Base-by-base conservation (phyloP, 2,888 invertebrate genomes). In the Myopa testacea region DNA sequence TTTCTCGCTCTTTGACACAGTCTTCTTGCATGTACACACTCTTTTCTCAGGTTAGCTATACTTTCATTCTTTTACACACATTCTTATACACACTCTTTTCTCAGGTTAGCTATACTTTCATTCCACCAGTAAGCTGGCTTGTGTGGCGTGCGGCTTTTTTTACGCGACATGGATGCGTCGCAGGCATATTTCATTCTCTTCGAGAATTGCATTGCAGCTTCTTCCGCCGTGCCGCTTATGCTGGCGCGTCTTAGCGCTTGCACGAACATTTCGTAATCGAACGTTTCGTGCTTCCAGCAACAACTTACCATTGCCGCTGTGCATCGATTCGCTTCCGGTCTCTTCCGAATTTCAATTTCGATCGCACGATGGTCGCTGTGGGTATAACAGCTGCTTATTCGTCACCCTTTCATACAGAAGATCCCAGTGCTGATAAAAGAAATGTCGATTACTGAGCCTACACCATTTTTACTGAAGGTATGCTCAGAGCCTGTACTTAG, bases 71-170 rank as follows among this genome's bases (percentile, higher is more conserved):
- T 14, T 58, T 4, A n/a, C 6, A 58, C 6, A 16, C 58, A 6
- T 58, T 4, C 58, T 6, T 40, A 8, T 40, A 40, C 8, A 40
- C 8, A 40, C 40, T 40, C 8, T 40, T 40, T 40, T 8, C 40
- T 6, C 8, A 40, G 4, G 40, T 8, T 40, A 8, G 40, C 40
- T 40, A 58, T 58, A 58, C n/a, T 16, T 14, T 14, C 16, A 58
- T 16, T 58, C 58, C 58, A 58, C 58, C 58, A 58, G n/a, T 58
- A 58, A n/a, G 58, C 58, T 58, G 58, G 58, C 58, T n/a, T 58
- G n/a, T 58, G 58, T n/a, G 1, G 58, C 58, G 12, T n/a, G 58
- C 58, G 12, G n/a, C 16, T 58, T 6, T 58, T 58, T 16, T 58
- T 58, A 58, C 16, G 58, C 58, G 58, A 58, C 12, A 58, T n/a